Evolutionary conservation across 2,113 vertebrate genomes (phyloP), one percentile per base, ranked within the genome.

Genomic region (Petrocephalus zakoni): DNA sequence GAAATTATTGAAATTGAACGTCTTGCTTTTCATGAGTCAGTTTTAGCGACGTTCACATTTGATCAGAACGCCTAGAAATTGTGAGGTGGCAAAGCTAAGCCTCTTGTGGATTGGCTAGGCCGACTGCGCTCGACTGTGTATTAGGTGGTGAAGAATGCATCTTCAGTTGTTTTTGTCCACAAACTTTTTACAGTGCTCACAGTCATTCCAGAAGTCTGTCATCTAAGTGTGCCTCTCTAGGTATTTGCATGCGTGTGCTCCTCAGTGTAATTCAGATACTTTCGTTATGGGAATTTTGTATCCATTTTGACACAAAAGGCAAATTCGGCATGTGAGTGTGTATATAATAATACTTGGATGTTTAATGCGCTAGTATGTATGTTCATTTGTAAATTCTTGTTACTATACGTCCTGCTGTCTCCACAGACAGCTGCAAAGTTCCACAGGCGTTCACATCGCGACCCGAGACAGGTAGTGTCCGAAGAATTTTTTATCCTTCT

Each of bases 401-500:
- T 22, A 4, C 37, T 0, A 82, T 37, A 29, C 13, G 4, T 15
- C 88, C 21, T 88, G 13, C 89, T 75, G 11, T 84, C 15, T 15
- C 37, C 5, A 58, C 55, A 92, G 90, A 29, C 87, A 11, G 13
- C 88, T 1, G 49, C 42, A n/a, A 46, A 87, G 82, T 51, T 25
- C 42, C 25, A 84, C 72, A 91, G 88, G 47, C 86, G 51, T 17
- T 46, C 89, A 21, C 90, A 84, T 84, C 42, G 3, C 19, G 92
- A 85, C 90, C 91, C 58, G 17, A 92, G 88, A 88, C 91, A 92
- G 91, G 90, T 93, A 88, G 5, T 46, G 21, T 56, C 52, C 3
- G 15, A 29, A 72, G 49, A 37, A 17, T 15, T 21, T 13, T 49
- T 86, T 15, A 42, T 42, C 3, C 25, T 78, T 11, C 49, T n/a